phyloP scores from a whole-genome alignment of 2,113 vertebrate species.

The Pterocles burchelli region DNA sequence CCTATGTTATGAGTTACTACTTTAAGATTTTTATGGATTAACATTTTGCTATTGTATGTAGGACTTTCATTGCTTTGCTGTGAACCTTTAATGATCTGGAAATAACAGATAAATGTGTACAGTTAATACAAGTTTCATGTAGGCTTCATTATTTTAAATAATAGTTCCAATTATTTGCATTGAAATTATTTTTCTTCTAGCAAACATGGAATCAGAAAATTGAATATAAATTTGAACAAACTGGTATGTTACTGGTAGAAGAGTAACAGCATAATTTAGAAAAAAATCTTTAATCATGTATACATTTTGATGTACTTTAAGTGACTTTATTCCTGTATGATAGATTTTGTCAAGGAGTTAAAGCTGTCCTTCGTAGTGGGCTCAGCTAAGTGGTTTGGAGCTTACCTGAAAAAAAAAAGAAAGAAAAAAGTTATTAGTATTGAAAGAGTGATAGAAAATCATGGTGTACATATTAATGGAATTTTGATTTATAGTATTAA shows the following conservation, averaged over 20 bases:
- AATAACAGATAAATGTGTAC: background rate
- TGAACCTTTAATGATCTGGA: background rate
- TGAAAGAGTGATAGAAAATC: background rate
- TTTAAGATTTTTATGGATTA: background rate
- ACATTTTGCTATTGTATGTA: background rate
- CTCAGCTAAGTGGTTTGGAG: background rate
- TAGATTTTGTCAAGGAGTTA: background rate
- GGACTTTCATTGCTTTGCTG: background rate
- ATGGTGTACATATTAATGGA: background rate
- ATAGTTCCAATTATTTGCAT: background rate
- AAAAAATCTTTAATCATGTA: background rate
- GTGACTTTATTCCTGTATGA: background rate
- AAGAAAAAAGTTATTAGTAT: background rate
- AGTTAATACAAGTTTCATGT: background rate
- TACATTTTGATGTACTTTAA: background rate
- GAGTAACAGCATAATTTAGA: background rate
- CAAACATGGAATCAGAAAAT: background rate
- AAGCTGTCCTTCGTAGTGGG: background rate
- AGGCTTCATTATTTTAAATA: background rate
- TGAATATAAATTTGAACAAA: background rate
- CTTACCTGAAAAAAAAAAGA: background rate
- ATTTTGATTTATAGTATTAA: background rate
- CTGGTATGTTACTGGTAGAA: background rate
- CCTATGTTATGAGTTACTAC: background rate
- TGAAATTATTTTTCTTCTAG: background rate